Conservation (phyloP, 2,888 invertebrate genomes). For the Atrina japonica region DNA sequence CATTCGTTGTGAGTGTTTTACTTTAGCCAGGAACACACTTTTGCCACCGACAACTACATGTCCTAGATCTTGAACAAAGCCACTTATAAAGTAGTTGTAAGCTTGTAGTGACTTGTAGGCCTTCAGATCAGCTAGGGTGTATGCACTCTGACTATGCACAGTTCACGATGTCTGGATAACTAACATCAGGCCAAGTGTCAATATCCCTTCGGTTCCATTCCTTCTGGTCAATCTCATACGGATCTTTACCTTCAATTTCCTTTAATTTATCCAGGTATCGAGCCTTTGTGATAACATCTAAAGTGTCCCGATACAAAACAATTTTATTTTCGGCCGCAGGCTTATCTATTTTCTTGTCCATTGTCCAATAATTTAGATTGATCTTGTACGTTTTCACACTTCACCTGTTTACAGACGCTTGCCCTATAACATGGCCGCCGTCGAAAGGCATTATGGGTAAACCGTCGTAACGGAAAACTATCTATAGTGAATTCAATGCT, state of each 20-base stretch:
- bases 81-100: conserved; percentile 27
- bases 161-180: conserved; percentile 27
- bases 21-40: conserved; percentile 16
- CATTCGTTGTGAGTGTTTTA: conserved; percentile 21
- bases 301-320: not conserved
- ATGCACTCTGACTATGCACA: conserved; percentile 24
- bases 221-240: conserved; percentile 10
- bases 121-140: conserved; percentile 22
- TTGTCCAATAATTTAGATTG: no score
- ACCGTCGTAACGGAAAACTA: no score
- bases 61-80: conserved; percentile 27
- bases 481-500: no score
- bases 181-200: conserved; percentile 13
- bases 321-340: not conserved
- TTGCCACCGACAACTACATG: not conserved
- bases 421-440: no score
- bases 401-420: no score
- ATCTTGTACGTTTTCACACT: no score
- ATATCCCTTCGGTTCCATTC: conserved; percentile 10
- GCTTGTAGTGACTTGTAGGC: conserved; percentile 22
- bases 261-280: conserved; percentile 12
- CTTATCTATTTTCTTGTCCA: not conserved
- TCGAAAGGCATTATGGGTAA: no score
- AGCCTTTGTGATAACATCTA: conserved; percentile 9
- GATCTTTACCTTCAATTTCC: not conserved